Conservation (phyloP, 2,797 vertebrate species). For the Eulemur rubriventer region DNA sequence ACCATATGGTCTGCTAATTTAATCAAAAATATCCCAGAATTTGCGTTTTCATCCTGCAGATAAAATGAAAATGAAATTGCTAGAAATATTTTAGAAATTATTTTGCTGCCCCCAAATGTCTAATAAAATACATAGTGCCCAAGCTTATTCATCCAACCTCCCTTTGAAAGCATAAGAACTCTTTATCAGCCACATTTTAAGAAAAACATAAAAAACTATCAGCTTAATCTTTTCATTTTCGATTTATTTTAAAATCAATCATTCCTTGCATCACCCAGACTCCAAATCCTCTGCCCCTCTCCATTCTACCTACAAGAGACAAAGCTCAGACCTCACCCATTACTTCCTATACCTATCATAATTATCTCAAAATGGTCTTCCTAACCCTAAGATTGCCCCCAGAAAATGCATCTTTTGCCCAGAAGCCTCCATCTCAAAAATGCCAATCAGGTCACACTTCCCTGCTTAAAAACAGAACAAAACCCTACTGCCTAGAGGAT, state of each 20-base stretch:
- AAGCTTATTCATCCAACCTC: conserved; percentile 27
- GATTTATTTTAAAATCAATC: not conserved
- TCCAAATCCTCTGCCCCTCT: conserved; percentile 17
- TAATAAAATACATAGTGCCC: conserved; percentile 66
- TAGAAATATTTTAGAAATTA: conserved; percentile 65
- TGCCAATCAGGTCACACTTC: not conserved
- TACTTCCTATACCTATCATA: not conserved
- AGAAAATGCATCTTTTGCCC: not conserved
- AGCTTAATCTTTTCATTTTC: not conserved
- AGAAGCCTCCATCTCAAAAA: not conserved
- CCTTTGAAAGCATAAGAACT: conserved; percentile 27
- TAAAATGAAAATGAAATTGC: conserved; percentile 72
- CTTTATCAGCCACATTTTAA: not conserved
- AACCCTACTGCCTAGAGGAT: not conserved
- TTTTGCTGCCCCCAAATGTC: conserved; percentile 50
- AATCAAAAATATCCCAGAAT: conserved; percentile 80
- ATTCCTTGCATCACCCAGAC: not conserved
- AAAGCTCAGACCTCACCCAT: not conserved
- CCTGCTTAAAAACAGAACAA: not conserved
- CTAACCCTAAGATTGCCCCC: not conserved
- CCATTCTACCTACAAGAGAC: not conserved
- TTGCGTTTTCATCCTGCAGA: conserved; percentile 82
- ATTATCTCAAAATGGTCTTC: not conserved
- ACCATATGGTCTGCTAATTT: conserved; percentile 86
- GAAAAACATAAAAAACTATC: not conserved